Base-by-base conservation (phyloP, 2,888 invertebrate species). In the Harmothoe impar region DNA sequence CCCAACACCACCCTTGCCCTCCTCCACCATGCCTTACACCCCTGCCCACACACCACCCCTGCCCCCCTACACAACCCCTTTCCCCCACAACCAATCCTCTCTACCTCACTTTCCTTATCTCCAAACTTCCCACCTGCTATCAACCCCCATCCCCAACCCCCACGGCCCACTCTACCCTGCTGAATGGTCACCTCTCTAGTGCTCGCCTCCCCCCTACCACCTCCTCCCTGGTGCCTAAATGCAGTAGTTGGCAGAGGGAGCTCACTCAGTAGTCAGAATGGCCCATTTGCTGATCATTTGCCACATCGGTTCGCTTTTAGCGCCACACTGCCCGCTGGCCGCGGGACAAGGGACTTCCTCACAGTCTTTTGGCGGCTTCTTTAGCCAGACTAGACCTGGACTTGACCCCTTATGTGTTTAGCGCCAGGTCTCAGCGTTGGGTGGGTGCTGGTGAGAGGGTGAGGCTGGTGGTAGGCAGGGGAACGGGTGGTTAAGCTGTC, bases 281-380 rank as follows among this genome's bases (percentile, higher is more conserved):
- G 72, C 3, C 72, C 72, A 72, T 72, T 72, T 72, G 72, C 72
- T 72, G 72, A 72, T 72, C 72, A 72, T 72, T 72, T 72, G 72
- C 72, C 72, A 72, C 72, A 72, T 72, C 72, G 72, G 72, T 72
- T 72, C 72, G 72, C 72, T 72, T 72, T 72, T 72, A 72, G 72
- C 29, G 29, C 20, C 72, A 25, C 25, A 0, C 29, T 29, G 29
- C 72, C 31, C 72, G 29, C 25, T 25, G 72, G 72, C 29, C 25
- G 29, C 29, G 0, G 29, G 72, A 72, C 72, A 72, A 72, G 72
- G 29, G 72, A 25, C 72, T 25, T 7, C 29, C 29, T 25, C 25
- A 29, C 72, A 23, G 29, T 72, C 72, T 72, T 72, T 72, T 72
- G 72, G 72, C 29, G 15, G 25, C 72, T 72, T 72, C 72, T 72